Percentiles rank a stretch among this genome's conserved stretches.
These are phyloP conservation scores for Phthorimaea operculella DNA, from an alignment of 1,140 invertebrate species.

Conservation along the genomic window DNA sequence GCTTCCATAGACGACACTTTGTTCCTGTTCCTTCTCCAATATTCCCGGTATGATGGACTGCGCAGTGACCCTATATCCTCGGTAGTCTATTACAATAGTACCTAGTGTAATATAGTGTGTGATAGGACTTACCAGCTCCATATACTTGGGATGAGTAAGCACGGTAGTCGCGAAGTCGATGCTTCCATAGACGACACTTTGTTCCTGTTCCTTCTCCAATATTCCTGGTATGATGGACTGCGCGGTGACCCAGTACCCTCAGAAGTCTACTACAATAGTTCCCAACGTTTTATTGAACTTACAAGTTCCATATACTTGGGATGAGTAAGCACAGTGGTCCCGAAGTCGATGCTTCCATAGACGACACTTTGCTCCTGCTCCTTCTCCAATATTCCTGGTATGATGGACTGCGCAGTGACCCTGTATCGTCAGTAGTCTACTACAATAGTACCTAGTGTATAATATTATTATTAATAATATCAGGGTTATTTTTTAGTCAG, in stretches of 20 bases:
- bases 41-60: slow-evolving; percentile 99
- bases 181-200: slow-evolving; percentile 99
- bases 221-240: slow-evolving; percentile 99
- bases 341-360: slow-evolving; percentile 99
- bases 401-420: slow-evolving; percentile 98
- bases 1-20: slow-evolving; percentile 99
- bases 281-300: no score
- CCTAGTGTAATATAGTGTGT: no score
- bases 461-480: no score
- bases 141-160: slow-evolving; percentile 92
- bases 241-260: slow-evolving; percentile 96
- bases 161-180: slow-evolving; percentile 99
- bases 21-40: slow-evolving; percentile 98
- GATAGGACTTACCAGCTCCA: slow-evolving; percentile 86
- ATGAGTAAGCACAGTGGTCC: slow-evolving; percentile 94
- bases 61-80: slow-evolving; percentile 96
- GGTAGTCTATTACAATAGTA: slow-evolving; percentile 98
- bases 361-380: slow-evolving; percentile 99
- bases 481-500: no score
- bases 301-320: slow-evolving; percentile 95
- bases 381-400: slow-evolving; percentile 97
- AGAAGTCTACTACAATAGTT: slow-evolving; percentile 98
- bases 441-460: slow-evolving; percentile 97
- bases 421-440: slow-evolving; percentile 98
- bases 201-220: slow-evolving; percentile 98